Evolutionary conservation across 2,888 invertebrate species (phyloP).

Genomic region (Hypercompe scribonia): DNA sequence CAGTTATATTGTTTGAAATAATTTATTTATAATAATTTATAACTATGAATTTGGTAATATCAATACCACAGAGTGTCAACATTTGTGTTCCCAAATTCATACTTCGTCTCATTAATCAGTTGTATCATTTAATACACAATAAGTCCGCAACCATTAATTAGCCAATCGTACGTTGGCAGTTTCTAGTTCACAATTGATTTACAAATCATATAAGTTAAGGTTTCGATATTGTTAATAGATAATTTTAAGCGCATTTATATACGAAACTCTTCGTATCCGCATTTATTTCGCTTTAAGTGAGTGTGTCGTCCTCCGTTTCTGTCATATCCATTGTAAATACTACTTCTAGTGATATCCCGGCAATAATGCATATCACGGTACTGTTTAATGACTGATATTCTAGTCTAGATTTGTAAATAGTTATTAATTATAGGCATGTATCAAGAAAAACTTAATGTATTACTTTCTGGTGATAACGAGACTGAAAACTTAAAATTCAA

Average conservation of each 20-base stretch:
- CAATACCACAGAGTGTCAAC: constrained; percentile 23
- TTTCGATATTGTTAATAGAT: constrained; percentile 16
- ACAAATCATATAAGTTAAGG: constrained; percentile 18
- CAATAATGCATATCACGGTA: constrained; percentile 84
- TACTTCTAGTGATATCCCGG: constrained; percentile 77
- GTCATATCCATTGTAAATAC: constrained; percentile 72
- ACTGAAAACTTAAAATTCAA: not conserved
- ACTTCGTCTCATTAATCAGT: constrained; percentile 8
- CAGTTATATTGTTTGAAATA: constrained; percentile 28
- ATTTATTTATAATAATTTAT: constrained; percentile 30
- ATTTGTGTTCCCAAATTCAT: constrained; percentile 26
- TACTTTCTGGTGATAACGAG: constrained; percentile 17
- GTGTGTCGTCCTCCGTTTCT: constrained; percentile 52
- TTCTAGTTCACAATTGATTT: constrained; percentile 27
- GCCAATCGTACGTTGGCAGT: constrained; percentile 18
- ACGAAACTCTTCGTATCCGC: constrained; percentile 25
- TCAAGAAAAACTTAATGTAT: constrained; percentile 42
- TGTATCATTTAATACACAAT: constrained; percentile 25
- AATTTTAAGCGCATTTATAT: constrained; percentile 22
- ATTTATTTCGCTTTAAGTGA: constrained; percentile 48
- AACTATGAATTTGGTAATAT: constrained; percentile 29
- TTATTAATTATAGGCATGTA: constrained; percentile 57
- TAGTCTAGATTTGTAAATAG: constrained; percentile 68
- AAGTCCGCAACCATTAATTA: constrained; percentile 20
- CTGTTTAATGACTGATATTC: constrained; percentile 74